Evolutionary conservation across 1,140 invertebrate genomes (phyloP).

Genomic region (Phenacoccus solenopsis): DNA sequence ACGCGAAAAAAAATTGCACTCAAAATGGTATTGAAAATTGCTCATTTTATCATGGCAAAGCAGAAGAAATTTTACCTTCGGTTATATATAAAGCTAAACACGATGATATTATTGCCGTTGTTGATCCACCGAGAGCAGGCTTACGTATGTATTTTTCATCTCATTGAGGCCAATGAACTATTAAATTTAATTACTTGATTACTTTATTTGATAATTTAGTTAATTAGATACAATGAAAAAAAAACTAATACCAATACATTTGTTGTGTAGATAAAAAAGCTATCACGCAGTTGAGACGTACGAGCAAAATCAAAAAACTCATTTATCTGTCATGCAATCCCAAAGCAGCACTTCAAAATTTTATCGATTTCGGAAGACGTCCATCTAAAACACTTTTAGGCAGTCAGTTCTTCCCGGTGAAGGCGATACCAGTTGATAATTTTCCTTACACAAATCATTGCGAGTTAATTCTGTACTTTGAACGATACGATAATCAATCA

Average conservation of each 20-base stretch:
- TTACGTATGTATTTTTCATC: slow-evolving; percentile 55
- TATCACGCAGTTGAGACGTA: slow-evolving; percentile 59
- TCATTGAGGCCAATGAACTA: slow-evolving; percentile 27
- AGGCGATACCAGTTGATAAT: slow-evolving; percentile 80
- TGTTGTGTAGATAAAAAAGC: slow-evolving; percentile 58
- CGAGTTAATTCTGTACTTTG: slow-evolving; percentile 73
- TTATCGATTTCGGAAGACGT: slow-evolving; percentile 70
- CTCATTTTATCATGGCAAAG: slow-evolving; percentile 78
- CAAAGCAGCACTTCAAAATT: slow-evolving; percentile 68
- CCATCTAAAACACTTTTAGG: slow-evolving; percentile 69
- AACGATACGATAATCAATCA: slow-evolving; percentile 34
- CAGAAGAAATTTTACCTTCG: slow-evolving; percentile 71
- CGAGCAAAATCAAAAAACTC: slow-evolving; percentile 57
- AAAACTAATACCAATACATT: slow-evolving; percentile 13
- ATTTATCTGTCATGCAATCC: slow-evolving; percentile 90
- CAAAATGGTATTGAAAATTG: slow-evolving; percentile 71
- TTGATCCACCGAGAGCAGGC: slow-evolving; percentile 93
- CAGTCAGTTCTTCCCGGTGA: slow-evolving; percentile 62
- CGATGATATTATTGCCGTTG: slow-evolving; percentile 70
- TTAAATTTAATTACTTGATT: slow-evolving; percentile 62
- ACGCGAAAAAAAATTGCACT: slow-evolving; percentile 77
- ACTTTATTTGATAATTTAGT: neutral
- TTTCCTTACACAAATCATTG: slow-evolving; percentile 86
- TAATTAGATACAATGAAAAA: neutral
- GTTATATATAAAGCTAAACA: slow-evolving; percentile 44